phyloP scores from a whole-genome alignment of 2,113 vertebrate species.

The Pipra filicauda region DNA sequence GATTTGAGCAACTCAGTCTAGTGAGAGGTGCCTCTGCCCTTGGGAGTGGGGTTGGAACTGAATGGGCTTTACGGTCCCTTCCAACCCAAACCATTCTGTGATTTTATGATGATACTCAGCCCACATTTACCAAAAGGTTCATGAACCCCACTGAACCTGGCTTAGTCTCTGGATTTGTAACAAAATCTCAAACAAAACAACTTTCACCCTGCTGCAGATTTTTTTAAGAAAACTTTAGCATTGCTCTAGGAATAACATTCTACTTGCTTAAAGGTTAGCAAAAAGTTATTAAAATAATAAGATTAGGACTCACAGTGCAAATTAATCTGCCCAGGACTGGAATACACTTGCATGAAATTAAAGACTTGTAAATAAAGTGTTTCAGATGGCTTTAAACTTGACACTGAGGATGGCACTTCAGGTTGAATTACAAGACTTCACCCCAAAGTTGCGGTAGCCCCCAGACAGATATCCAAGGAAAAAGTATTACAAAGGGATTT shows the following conservation, averaged over 20 bases:
- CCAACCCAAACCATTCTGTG: background rate
- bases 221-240: background rate
- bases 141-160: background rate
- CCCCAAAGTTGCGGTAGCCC: background rate
- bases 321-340: background rate
- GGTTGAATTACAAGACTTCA: background rate
- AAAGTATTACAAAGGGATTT: constrained; percentile 6
- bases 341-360: background rate
- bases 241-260: constrained; percentile 17
- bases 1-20: background rate
- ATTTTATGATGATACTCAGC: background rate
- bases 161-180: background rate
- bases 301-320: background rate
- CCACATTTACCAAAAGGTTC: background rate
- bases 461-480: background rate
- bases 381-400: background rate
- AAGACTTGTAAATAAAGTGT: constrained; percentile 16
- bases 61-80: background rate
- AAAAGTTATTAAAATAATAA: constrained; percentile 61
- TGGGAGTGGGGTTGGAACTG: background rate
- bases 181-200: constrained; percentile 27
- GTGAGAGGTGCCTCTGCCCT: background rate
- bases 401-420: background rate
- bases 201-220: background rate
- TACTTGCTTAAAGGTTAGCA: constrained; percentile 22